phyloP scores from a whole-genome alignment of 2,888 invertebrate species.

The Himalopsyche japonica region DNA sequence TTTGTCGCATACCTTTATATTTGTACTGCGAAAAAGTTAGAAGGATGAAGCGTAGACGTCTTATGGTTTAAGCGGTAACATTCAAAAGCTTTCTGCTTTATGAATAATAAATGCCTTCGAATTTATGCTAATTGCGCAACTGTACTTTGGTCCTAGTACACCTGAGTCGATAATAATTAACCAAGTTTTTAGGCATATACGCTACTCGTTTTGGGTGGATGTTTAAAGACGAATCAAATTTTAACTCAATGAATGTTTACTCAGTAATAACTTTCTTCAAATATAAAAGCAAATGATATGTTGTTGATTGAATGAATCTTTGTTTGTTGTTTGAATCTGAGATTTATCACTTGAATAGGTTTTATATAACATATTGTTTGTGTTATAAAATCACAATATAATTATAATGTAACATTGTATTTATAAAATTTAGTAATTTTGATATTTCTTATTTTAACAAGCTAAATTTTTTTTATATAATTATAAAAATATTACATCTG shows the following conservation, averaged over 20 bases:
- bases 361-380: too few species aligned
- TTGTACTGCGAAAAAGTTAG: constrained; percentile 6
- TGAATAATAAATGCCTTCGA: constrained; percentile 31
- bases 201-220: background rate
- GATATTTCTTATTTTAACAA: too few species aligned
- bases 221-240: background rate
- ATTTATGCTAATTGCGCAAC: constrained; percentile 35
- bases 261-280: too few species aligned
- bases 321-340: too few species aligned
- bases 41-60: constrained; percentile 7
- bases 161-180: background rate
- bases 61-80: constrained; percentile 13
- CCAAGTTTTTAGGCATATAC: background rate
- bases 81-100: constrained; percentile 33
- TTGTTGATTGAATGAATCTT: too few species aligned
- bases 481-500: too few species aligned
- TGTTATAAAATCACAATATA: too few species aligned
- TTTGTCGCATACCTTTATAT: constrained; percentile 2
- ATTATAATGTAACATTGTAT: too few species aligned
- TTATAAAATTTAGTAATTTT: too few species aligned
- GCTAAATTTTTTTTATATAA: too few species aligned
- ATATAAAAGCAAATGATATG: too few species aligned
- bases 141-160: background rate
- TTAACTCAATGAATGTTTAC: background rate
- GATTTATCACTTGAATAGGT: too few species aligned